Conservation (phyloP, 2,797 vertebrate species). For the Nothura maculosa region DNA sequence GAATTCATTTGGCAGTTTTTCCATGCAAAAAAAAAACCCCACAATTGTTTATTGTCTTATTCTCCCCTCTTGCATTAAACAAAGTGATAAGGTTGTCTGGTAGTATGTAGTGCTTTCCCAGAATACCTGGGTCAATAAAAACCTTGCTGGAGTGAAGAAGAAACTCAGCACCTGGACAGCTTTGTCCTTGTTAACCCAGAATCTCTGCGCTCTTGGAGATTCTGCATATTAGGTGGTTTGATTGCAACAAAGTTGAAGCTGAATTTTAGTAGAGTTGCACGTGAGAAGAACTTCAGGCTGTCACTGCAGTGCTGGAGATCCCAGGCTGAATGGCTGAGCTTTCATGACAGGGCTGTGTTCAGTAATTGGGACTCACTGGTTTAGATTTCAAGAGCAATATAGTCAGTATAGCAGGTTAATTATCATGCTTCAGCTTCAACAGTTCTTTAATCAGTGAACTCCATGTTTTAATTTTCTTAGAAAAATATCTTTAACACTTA, state of each 20-base stretch:
- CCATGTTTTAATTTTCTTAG: background rate
- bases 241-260: background rate
- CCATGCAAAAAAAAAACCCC: background rate
- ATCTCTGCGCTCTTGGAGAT: background rate
- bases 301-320: background rate
- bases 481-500: background rate
- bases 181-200: background rate
- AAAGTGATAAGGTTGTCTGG: background rate
- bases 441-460: background rate
- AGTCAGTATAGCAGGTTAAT: background rate
- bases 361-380: accelerated
- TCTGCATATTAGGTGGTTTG: accelerated
- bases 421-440: background rate
- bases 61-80: accelerated
- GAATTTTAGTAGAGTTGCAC: background rate
- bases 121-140: background rate
- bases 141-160: background rate
- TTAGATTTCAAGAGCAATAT: background rate
- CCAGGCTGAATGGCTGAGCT: background rate
- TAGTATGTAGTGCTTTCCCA: background rate
- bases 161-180: background rate
- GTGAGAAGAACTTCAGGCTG: accelerated
- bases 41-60: background rate
- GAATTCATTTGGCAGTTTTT: background rate
- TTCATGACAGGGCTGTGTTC: background rate